Percentiles rank a stretch among this genome's conserved stretches.
Conservation (phyloP, 2,797 vertebrate species). For the Limnodromus scolopaceus region DNA sequence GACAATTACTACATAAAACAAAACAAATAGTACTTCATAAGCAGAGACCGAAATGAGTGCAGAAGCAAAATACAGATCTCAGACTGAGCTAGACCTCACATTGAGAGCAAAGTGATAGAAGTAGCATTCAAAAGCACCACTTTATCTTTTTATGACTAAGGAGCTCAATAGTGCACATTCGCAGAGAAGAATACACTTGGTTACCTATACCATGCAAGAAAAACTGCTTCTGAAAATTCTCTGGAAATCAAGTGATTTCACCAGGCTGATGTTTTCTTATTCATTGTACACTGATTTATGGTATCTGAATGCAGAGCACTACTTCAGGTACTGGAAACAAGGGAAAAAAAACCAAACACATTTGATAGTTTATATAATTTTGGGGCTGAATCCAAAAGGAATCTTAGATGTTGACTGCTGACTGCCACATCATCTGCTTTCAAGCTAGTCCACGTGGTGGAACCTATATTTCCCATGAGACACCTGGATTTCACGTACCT, state of each 20-base stretch:
- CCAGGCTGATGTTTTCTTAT: neutral
- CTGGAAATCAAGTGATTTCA: neutral
- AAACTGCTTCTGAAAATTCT: neutral
- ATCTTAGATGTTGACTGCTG: neutral
- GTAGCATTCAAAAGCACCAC: neutral
- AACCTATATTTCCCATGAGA: neutral
- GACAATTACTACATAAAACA: neutral
- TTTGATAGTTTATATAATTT: neutral
- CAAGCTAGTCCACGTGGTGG: neutral
- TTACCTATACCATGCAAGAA: neutral
- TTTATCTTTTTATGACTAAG: neutral
- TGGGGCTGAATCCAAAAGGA: neutral
- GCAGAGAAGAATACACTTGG: neutral
- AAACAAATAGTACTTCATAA: neutral
- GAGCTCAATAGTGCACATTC: neutral
- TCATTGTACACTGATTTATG: neutral
- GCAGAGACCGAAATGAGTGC: neutral
- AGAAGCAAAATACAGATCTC: neutral
- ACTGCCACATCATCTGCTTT: neutral
- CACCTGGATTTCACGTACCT: neutral
- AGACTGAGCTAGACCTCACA: neutral
- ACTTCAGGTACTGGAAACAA: neutral
- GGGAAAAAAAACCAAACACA: neutral
- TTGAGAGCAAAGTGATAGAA: slow-evolving; percentile 14
- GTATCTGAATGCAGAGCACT: neutral